phyloP scores from a whole-genome alignment of 1,140 invertebrate species.

The Lepidurus apus region DNA sequence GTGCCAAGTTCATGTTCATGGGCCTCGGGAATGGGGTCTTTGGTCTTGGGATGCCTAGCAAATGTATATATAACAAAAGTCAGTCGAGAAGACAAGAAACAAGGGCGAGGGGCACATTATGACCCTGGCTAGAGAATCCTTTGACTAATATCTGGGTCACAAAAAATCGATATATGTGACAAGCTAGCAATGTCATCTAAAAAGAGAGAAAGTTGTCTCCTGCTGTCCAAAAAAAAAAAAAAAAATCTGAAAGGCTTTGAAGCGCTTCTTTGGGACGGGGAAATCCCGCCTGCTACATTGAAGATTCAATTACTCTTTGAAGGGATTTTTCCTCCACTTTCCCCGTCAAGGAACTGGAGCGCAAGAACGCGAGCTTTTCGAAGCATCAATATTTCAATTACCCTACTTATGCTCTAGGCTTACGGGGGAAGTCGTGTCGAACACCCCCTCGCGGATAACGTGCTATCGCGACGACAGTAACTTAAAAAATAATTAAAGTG shows the following conservation, averaged over 20 bases:
- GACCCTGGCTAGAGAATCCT: not conserved
- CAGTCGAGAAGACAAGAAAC: not conserved
- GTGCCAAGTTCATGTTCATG: constrained; percentile 18
- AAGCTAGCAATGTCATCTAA: not conserved
- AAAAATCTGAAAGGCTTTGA: not conserved
- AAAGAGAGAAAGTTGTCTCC: not conserved
- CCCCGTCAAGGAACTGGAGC: too few relatives aligned
- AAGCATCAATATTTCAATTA: too few relatives aligned
- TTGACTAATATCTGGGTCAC: constrained; percentile 11
- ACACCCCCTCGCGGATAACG: too few relatives aligned
- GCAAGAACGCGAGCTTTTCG: too few relatives aligned
- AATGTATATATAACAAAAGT: constrained; percentile 10
- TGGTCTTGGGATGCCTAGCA: constrained; percentile 7
- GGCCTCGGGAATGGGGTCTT: constrained; percentile 13
- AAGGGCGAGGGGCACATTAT: not conserved
- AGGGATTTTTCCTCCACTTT: too few relatives aligned
- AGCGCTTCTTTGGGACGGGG: not conserved
- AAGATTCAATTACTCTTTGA: too few relatives aligned
- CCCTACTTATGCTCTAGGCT: too few relatives aligned
- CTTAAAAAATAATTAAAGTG: too few relatives aligned
- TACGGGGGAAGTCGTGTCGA: too few relatives aligned
- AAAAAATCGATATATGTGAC: not conserved
- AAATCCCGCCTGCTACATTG: too few relatives aligned
- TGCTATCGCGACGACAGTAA: too few relatives aligned
- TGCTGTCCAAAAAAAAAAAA: not conserved